These are phyloP conservation scores for Resseliella maxima DNA, from an alignment of 2,888 invertebrate species.

Conservation along the genomic window DNA sequence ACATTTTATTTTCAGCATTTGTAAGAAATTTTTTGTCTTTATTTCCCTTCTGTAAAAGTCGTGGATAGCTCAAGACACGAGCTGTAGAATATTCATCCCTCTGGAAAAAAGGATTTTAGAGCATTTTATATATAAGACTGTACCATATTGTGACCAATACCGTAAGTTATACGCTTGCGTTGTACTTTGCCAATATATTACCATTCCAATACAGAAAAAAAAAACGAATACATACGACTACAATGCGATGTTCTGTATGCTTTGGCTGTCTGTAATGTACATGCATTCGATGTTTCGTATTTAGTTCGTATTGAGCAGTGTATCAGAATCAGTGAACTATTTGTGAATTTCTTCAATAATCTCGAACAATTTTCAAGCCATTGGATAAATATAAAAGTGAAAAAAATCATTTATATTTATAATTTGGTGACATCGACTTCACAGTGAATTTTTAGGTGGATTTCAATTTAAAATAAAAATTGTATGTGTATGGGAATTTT, in stretches of 20 bases:
- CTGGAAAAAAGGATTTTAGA: background rate
- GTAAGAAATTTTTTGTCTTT: background rate
- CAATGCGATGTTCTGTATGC: background rate
- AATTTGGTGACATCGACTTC: background rate
- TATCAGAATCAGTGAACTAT: conserved; percentile 51
- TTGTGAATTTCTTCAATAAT: background rate
- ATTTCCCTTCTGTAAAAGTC: background rate
- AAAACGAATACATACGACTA: background rate
- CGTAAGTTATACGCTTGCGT: background rate
- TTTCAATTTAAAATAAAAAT: background rate
- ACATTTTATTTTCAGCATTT: background rate
- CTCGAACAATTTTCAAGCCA: background rate
- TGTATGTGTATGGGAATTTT: background rate
- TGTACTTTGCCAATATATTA: background rate
- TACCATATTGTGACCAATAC: conserved; percentile 7
- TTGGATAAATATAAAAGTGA: background rate
- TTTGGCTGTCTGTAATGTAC: background rate
- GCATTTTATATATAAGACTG: background rate
- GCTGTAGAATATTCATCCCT: too few relatives aligned
- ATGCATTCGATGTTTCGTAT: background rate
- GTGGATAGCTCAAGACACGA: background rate
- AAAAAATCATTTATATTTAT: background rate
- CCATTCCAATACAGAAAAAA: background rate
- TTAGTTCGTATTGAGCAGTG: conserved; percentile 53
- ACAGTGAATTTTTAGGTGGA: background rate